Conservation (phyloP, 2,888 invertebrate species). For the Agrilus mali region DNA sequence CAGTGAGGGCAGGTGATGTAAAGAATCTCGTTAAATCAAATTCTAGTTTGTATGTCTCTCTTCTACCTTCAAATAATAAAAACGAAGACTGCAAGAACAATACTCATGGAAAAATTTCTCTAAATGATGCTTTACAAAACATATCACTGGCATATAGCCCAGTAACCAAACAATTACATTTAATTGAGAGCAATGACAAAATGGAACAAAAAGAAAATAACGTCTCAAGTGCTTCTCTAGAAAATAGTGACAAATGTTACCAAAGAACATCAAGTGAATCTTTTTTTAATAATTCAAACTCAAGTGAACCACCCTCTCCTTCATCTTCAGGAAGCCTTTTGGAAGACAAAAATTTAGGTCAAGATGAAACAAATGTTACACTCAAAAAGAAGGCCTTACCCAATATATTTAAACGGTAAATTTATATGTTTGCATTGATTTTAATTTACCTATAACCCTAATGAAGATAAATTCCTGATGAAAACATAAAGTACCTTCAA, state of each 20-base stretch:
- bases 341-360: conserved; percentile 27
- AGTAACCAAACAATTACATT: conserved; percentile 57
- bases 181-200: conserved; percentile 28
- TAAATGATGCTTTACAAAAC: conserved; percentile 58
- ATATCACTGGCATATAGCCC: conserved; percentile 66
- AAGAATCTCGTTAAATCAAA: not conserved
- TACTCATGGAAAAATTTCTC: conserved; percentile 33
- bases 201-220: conserved; percentile 6
- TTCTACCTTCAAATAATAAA: conserved; percentile 2
- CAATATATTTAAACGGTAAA: conserved; percentile 51
- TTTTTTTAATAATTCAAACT: conserved; percentile 56
- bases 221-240: conserved; percentile 7
- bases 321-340: conserved; percentile 47
- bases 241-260: conserved; percentile 24
- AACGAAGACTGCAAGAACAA: conserved; percentile 12
- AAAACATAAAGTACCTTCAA: no score
- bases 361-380: conserved; percentile 32
- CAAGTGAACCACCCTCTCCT: conserved; percentile 57
- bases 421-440: conserved; percentile 6
- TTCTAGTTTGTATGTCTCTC: conserved; percentile 2
- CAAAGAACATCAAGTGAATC: conserved; percentile 47
- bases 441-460: conserved; percentile 15
- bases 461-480: no score
- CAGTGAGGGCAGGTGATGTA: conserved; percentile 6
- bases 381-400: conserved; percentile 47